Evolutionary conservation across 2,113 vertebrate species (phyloP), one percentile per base, ranked within the genome.

Genomic region (Brachyistius frenatus): DNA sequence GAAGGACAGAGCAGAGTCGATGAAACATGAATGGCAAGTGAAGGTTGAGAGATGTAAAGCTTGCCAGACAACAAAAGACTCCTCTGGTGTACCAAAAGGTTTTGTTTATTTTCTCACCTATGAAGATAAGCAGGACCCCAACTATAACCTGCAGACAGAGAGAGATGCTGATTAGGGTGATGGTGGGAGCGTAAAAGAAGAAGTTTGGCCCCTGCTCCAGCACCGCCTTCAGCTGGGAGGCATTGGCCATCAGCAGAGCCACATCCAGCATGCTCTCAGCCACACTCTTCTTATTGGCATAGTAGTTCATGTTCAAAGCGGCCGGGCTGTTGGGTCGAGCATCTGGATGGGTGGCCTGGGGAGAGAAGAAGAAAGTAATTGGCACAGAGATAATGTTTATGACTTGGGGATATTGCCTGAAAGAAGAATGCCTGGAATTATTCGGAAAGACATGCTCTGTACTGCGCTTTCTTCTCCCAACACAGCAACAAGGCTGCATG

Each of bases 181-280:
- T 90, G 3, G 96, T 88, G 0, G 95, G 93, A 13, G 89, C 0
- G 30, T 96, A 97, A 89, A 96, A 96, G 73, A 84, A 77, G 37
- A 96, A 95, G 5, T 71, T 30, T 1, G 95, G 89, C 8, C 96
- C 96, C 81, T 97, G 95, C 33, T 97, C 96, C 75, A 97, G 88
- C 11, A 97, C 94, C 0, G 96, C 96, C 81, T 98, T 98, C 63
- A 98, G 95, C 92, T 99, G 97, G 5, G 96, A 97, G 0, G 96
- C 96, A 0, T 97, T 98, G 83, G 97, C 98, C 96, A 98, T 96
- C 72, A 98, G 94, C 62, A 98, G 92, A 0, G 96, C 96, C 3
- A 98, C 88, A 84, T 98, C 97, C 93, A 97, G 87, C 97, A 97
- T 97, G 93, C 96, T 98, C 87, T 98, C 96, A 0, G 96, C 96